A percentile compares a stretch with the other conserved stretches of the same genome.
phyloP scores from a whole-genome alignment of 2,113 vertebrate genomes.

The Hoplias malabaricus region DNA sequence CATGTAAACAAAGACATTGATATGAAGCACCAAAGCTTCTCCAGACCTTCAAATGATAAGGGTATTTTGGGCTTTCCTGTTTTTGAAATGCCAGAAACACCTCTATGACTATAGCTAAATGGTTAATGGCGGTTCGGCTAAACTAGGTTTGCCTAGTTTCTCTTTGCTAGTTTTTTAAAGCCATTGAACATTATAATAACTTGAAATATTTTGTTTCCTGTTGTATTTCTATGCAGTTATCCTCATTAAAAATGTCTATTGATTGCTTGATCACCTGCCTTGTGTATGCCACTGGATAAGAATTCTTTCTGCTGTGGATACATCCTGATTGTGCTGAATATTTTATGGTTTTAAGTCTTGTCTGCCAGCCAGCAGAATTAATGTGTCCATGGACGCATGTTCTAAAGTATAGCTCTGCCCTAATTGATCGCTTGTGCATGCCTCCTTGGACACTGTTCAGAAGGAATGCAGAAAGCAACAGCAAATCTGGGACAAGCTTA shows the following conservation, averaged over 20 bases:
- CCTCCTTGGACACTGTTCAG: slow-evolving; percentile 43
- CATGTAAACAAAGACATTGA: too few species aligned
- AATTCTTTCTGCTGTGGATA: slow-evolving; percentile 3
- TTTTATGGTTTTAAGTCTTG: slow-evolving; percentile 48
- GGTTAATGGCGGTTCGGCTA: too few species aligned
- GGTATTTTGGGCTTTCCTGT: too few species aligned
- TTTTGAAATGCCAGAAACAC: too few species aligned
- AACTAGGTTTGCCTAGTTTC: too few species aligned
- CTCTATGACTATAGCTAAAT: too few species aligned
- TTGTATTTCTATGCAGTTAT: not conserved
- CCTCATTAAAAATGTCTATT: slow-evolving; percentile 9
- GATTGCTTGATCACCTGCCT: not conserved
- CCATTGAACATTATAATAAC: slow-evolving; percentile 1
- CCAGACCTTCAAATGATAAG: too few species aligned
- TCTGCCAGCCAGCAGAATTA: slow-evolving; percentile 47
- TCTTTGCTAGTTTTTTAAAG: too few species aligned
- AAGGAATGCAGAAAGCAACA: slow-evolving; percentile 44
- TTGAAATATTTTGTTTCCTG: slow-evolving; percentile 1
- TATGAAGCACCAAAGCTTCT: too few species aligned
- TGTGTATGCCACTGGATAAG: slow-evolving; percentile 9
- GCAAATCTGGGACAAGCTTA: slow-evolving; percentile 48
- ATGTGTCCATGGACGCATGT: slow-evolving; percentile 40
- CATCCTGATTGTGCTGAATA: slow-evolving; percentile 41
- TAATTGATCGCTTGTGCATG: slow-evolving; percentile 50
- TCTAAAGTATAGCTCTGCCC: slow-evolving; percentile 47